Percentiles rank a stretch among this genome's conserved stretches.
phyloP scores from a whole-genome alignment of 1,140 invertebrate species.

The Caenorhabditis tropicalis region DNA sequence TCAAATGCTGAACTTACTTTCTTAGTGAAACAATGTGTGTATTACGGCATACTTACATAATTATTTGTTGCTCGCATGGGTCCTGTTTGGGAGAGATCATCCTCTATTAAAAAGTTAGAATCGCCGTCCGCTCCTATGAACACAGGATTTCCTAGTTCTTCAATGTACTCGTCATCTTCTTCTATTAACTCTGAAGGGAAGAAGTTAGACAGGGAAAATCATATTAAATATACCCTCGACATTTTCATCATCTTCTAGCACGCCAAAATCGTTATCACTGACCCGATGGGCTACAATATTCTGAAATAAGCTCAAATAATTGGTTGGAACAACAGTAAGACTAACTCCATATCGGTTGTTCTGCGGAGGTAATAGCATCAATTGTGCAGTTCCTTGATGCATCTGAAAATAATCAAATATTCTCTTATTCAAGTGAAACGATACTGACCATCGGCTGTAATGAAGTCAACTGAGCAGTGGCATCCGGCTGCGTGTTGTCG shows the following conservation, averaged over 20 bases:
- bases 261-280: not conserved
- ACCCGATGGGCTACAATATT: not conserved
- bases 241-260: not conserved
- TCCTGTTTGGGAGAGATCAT: not conserved
- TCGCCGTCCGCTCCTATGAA: slow-evolving; percentile 4
- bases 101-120: not conserved
- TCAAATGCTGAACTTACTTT: no score
- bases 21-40: no score
- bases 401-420: not conserved
- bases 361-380: not conserved
- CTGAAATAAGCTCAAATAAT: not conserved
- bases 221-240: not conserved
- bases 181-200: not conserved
- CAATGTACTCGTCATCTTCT: slow-evolving; percentile 7
- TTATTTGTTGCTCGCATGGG: not conserved
- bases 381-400: not conserved
- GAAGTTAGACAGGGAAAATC: no score
- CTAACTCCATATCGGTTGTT: not conserved
- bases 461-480: not conserved
- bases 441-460: not conserved
- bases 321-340: not conserved
- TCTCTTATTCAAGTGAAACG: not conserved
- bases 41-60: not conserved
- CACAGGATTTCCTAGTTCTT: slow-evolving; percentile 10
- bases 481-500: not conserved